Base-by-base conservation (phyloP, 53 echinoderm and acorn worm genomes). In the Mesocentrotus franciscanus region DNA sequence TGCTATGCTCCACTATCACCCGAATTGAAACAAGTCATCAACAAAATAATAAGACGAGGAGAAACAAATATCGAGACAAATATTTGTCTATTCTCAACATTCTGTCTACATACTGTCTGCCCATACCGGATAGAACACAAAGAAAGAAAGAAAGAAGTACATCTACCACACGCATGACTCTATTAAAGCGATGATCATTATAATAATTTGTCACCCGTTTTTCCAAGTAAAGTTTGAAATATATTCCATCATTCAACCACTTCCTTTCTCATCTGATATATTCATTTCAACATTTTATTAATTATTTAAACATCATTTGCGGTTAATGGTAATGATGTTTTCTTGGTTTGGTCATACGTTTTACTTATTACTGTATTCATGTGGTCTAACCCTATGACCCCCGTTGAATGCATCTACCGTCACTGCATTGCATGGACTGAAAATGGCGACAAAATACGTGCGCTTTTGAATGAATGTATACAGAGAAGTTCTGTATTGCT, bases 381-480 rank as follows among this genome's bases (percentile, higher is more conserved):
- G 81, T 81, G 81, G 81, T 81, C 42, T 36, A 42, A 81, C 81
- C 33, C 20, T 17, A 42, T 42, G 81, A 81, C 81, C 81, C 36
- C 81, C 36, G 39, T 42, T 12, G 15, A 64, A 64, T 64, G 64
- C 64, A 42, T 81, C 22, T 24, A 24, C 26, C 4, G 24, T 68
- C 7, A 68, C 68, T 13, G n/a, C n/a, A 75, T 27, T 75, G 33
- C 1, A 0, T 76, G 33, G 15, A 27, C 33, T 76, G 12, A 76
- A 32, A 27, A 76, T 27, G 33, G 76, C 76, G 76, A 76, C 33
- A 76, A 76, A 12, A 76, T 81, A 22, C 81, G 42, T 81, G 81
- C 81, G 39, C 13, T 14, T 64, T 64, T 64, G 17, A 64, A 64
- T 20, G 64, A 49, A 49, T 49, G 64, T 64, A 14, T 14, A 15